Evolutionary conservation across 2,797 vertebrate genomes (phyloP).

Genomic region (Scolopax bukidnonensis): DNA sequence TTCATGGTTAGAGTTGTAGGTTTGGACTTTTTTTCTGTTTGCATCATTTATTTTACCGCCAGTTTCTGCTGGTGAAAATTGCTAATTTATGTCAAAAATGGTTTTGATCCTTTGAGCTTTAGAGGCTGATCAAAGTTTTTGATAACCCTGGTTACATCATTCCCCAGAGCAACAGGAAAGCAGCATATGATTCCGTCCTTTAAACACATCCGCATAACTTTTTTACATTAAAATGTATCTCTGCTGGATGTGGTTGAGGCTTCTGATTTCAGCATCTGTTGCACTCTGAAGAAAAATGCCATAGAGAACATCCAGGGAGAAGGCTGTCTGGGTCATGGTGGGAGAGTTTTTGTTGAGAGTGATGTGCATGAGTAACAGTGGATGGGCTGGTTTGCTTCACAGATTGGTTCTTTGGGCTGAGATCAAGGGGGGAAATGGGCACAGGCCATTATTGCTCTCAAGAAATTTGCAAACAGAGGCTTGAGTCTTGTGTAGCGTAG

Average conservation of each 20-base stretch:
- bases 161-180: not conserved
- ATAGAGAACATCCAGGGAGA: not conserved
- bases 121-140: not conserved
- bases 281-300: not conserved
- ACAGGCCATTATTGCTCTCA: not conserved
- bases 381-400: conserved; percentile 2
- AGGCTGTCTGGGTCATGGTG: not conserved
- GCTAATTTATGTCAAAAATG: not conserved
- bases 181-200: not conserved
- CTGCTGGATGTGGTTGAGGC: not conserved
- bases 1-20: not conserved
- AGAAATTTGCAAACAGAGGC: not conserved
- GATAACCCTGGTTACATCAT: not conserved
- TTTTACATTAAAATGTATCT: not conserved
- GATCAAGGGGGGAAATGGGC: not conserved
- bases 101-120: not conserved
- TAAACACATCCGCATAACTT: not conserved
- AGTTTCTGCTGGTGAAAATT: not conserved
- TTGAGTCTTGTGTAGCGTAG: not conserved
- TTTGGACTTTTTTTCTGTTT: not conserved
- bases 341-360: not conserved
- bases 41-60: not conserved
- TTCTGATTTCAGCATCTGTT: conserved; percentile 13
- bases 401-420: not conserved
- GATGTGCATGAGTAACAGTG: not conserved